Evolutionary conservation across 1,140 invertebrate species (phyloP).

Genomic region (Trigoniulus corallinus): DNA sequence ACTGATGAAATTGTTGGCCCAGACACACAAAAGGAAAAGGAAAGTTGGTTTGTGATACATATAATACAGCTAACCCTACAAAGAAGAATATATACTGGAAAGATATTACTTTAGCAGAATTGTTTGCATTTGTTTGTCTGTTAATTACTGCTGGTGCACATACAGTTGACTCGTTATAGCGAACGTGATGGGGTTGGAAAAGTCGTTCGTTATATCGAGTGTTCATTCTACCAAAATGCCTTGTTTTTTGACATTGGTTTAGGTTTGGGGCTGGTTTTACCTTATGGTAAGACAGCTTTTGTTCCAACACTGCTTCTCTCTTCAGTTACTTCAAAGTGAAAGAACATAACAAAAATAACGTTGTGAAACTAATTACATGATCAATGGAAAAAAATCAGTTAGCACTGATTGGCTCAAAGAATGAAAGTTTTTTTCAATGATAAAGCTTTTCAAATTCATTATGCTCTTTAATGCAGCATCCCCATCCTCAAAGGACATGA

Average conservation of each 20-base stretch:
- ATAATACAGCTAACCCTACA: too few relatives aligned
- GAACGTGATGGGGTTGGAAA: not conserved
- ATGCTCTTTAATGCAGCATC: not conserved
- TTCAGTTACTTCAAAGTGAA: not conserved
- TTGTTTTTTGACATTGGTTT: not conserved
- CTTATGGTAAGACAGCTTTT: not conserved
- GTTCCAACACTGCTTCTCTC: too few relatives aligned
- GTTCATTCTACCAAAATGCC: not conserved
- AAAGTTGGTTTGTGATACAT: too few relatives aligned
- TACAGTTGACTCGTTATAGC: not conserved
- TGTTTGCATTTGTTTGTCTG: too few relatives aligned
- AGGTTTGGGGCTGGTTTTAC: not conserved
- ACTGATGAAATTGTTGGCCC: too few relatives aligned
- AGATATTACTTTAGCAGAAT: too few relatives aligned
- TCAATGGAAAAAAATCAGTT: not conserved
- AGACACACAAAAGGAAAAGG: too few relatives aligned
- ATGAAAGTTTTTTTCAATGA: not conserved
- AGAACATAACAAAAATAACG: not conserved
- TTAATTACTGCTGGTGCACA: too few relatives aligned
- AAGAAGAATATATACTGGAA: too few relatives aligned
- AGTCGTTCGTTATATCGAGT: not conserved
- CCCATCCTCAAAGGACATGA: constrained; percentile 1
- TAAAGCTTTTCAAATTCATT: not conserved
- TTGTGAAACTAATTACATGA: too few relatives aligned
- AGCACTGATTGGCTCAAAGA: not conserved